Evolutionary conservation across 1,140 invertebrate species (phyloP).

Genomic region (Berghia stephanieae): DNA sequence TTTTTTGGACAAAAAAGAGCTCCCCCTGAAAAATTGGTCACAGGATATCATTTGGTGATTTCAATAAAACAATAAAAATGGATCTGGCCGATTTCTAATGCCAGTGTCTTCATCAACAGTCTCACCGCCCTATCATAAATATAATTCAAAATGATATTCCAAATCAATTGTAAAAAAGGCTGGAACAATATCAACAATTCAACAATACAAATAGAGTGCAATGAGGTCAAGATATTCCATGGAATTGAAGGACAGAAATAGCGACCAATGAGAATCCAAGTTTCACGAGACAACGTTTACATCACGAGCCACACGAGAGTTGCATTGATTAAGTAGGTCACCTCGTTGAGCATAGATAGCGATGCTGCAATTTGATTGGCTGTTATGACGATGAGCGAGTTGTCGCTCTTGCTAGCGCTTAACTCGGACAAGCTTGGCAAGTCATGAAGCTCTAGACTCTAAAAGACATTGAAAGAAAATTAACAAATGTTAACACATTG

Average conservation of each 20-base stretch:
- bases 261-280: too few relatives aligned
- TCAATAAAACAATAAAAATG: too few relatives aligned
- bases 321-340: slow-evolving; percentile 19
- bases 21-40: too few relatives aligned
- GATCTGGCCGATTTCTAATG: too few relatives aligned
- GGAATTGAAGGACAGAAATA: background rate
- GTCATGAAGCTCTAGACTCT: background rate
- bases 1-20: too few relatives aligned
- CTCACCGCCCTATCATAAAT: too few relatives aligned
- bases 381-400: slow-evolving; percentile 43
- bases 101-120: too few relatives aligned
- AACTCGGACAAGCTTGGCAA: background rate
- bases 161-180: background rate
- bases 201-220: background rate
- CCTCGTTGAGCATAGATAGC: slow-evolving; percentile 46
- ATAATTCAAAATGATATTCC: too few relatives aligned
- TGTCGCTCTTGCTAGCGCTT: slow-evolving; percentile 24
- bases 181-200: background rate
- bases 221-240: background rate
- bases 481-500: background rate
- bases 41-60: too few relatives aligned
- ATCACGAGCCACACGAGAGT: background rate
- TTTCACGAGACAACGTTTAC: too few relatives aligned
- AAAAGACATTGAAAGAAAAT: background rate
- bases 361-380: slow-evolving; percentile 47